Conservation (phyloP, 2,797 vertebrate species). For the Chloroceryle amazona region DNA sequence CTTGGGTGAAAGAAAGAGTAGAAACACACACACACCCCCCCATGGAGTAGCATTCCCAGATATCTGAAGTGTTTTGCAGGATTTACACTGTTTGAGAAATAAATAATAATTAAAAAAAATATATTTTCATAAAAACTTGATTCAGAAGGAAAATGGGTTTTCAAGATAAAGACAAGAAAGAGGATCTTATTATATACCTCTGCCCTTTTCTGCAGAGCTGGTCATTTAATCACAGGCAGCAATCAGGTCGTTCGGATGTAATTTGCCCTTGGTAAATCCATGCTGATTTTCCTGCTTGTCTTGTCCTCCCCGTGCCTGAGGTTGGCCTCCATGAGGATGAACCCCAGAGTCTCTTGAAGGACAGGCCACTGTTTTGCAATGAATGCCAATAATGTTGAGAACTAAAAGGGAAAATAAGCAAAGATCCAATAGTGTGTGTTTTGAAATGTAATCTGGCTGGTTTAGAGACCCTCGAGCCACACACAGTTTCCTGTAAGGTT, state of each 20-base stretch:
- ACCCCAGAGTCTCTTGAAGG: not conserved
- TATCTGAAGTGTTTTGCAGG: not conserved
- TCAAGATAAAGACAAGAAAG: not conserved
- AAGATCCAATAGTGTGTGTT: not conserved
- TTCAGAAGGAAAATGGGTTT: not conserved
- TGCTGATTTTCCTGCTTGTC: not conserved
- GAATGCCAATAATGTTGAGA: not conserved
- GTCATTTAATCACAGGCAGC: not conserved
- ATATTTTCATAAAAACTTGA: not conserved
- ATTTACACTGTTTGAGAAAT: not conserved
- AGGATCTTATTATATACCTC: not conserved
- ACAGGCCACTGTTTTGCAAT: not conserved
- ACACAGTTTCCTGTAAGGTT: not conserved
- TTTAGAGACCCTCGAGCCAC: not conserved
- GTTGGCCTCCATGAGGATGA: not conserved
- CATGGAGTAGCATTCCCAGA: not conserved
- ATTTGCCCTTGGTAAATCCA: not conserved
- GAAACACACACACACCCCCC: not conserved
- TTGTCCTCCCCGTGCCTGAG: not conserved
- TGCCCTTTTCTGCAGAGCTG: not conserved
- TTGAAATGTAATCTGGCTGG: not conserved
- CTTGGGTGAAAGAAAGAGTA: not conserved
- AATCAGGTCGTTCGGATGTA: not conserved
- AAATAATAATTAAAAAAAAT: not conserved
- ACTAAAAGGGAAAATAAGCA: not conserved